Base-by-base conservation (phyloP, 2,888 invertebrate genomes). In the Cylindroiulus punctatus region DNA sequence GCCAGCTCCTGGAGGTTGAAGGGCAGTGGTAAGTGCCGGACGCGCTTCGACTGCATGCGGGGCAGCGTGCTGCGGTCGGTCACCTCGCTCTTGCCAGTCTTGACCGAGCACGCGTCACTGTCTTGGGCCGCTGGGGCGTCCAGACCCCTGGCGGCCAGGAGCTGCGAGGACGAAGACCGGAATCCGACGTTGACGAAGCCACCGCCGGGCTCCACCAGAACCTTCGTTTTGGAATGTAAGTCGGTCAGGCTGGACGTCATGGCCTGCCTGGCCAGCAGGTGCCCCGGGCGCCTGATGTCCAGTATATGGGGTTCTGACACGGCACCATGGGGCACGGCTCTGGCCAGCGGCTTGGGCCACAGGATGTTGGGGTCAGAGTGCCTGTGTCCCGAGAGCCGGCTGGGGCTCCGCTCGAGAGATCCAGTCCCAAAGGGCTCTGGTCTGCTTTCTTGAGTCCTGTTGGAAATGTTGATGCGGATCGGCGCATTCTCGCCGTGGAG, bases 401-500 rank as follows among this genome's bases (percentile, higher is more conserved):
- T 36, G 26, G 36, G n/a, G 32, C 36, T 85, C n/a, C 82, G 12
- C 10, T 42, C 40, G 0, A 40, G n/a, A 5, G 42, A 36, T 81
- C 19, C 36, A 30, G 81, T 81, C 1, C 96, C 96, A 90, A 97
- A 97, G 90, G 96, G 96, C 0, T 96, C 96, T 90, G 96, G 96
- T 19, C 14, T 14, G 19, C 5, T 84, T 26, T 22, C 7, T n/a
- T 42, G 42, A 22, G 36, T 42, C n/a, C 26, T 42, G 36, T 42
- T 82, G 42, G 82, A 82, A 40, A 40, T 36, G 42, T 40, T 82
- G n/a, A 82, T 42, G 36, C 40, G 82, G n/a, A 82, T 82, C n/a
- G 65, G 65, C 2, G 65, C 26, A 2, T 8, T 65, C n/a, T 65
- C 65, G 2, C 65, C 26, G 12, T 65, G 65, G 12, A 65, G 26